phyloP scores from a whole-genome alignment of 2,888 invertebrate species.

The Ametastegia equiseti region DNA sequence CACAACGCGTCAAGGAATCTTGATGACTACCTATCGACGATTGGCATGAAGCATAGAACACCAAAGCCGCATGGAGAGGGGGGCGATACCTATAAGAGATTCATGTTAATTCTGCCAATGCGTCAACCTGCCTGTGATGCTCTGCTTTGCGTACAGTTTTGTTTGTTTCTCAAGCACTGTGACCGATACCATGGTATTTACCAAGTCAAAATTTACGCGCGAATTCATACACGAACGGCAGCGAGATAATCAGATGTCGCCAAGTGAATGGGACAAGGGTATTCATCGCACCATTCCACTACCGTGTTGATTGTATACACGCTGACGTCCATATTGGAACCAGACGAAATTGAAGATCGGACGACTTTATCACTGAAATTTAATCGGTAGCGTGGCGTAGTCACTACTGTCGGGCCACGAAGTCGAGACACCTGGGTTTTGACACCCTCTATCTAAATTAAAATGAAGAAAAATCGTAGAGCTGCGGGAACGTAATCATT shows the following conservation, averaged over 20 bases:
- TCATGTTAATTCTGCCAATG: background rate
- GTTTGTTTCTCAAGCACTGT: background rate
- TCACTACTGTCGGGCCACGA: too few species aligned
- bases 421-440: too few species aligned
- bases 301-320: slow-evolving; percentile 8
- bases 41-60: background rate
- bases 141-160: background rate
- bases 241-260: slow-evolving; percentile 61
- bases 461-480: too few species aligned
- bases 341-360: background rate
- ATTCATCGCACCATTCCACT: slow-evolving; percentile 16
- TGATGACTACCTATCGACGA: background rate
- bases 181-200: background rate
- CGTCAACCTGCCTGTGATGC: background rate
- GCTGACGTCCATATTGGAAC: background rate
- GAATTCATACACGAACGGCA: background rate
- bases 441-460: too few species aligned
- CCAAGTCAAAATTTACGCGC: background rate
- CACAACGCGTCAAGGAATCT: background rate
- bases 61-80: too few species aligned
- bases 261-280: slow-evolving; percentile 50
- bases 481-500: too few species aligned
- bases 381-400: background rate
- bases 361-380: background rate
- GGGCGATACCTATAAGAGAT: too few species aligned